phyloP scores from a whole-genome alignment of 1,140 invertebrate genomes.

The Limonius californicus region DNA sequence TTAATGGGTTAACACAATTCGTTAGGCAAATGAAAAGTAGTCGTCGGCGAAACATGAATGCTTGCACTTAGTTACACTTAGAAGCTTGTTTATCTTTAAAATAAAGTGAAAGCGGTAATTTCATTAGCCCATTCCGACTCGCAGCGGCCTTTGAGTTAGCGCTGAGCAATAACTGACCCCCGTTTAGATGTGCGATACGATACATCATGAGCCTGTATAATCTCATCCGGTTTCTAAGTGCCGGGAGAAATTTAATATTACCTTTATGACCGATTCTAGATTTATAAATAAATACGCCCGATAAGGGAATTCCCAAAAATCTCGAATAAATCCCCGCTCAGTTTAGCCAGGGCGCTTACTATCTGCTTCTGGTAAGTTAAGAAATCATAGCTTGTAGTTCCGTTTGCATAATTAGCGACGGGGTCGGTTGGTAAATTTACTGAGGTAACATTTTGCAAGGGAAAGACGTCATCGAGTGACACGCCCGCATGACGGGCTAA shows the following conservation, averaged over 20 bases:
- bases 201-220: conserved; percentile 9
- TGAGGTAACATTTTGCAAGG: too few species aligned
- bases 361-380: too few species aligned
- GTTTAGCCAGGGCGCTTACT: too few species aligned
- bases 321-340: too few species aligned
- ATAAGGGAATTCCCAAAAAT: too few species aligned
- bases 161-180: conserved; percentile 12
- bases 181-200: conserved; percentile 4
- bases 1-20: conserved; percentile 26
- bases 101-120: conserved; percentile 29
- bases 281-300: too few species aligned
- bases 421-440: too few species aligned
- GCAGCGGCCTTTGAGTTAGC: conserved; percentile 9
- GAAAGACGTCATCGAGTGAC: too few species aligned
- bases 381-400: too few species aligned
- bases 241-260: conserved; percentile 8
- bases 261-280: background rate
- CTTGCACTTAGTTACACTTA: conserved; percentile 25
- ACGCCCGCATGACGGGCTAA: too few species aligned
- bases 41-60: conserved; percentile 26
- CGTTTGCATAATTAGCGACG: too few species aligned
- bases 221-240: conserved; percentile 13
- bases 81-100: conserved; percentile 26
- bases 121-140: conserved; percentile 24
- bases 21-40: conserved; percentile 26